These are phyloP conservation scores for Eleutherodactylus coqui DNA, from an alignment of 2,797 vertebrate genomes.

Conservation along the genomic window DNA sequence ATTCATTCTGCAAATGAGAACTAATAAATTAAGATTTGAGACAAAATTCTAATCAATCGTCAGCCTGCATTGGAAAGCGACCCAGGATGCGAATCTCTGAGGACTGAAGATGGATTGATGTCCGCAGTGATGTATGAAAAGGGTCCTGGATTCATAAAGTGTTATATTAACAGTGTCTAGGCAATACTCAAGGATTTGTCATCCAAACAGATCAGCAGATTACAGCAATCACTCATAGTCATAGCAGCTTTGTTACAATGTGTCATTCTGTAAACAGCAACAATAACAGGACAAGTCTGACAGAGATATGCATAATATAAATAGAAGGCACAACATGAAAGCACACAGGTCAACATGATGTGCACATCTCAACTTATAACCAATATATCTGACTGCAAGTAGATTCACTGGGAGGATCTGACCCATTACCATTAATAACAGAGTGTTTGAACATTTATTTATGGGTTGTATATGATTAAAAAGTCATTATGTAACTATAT, in stretches of 20 bases:
- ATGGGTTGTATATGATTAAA: too few relatives aligned
- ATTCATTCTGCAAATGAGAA: conserved; percentile 53
- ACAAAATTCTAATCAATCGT: conserved; percentile 52
- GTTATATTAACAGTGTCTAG: conserved; percentile 26
- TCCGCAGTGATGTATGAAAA: conserved; percentile 33
- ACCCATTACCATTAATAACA: too few relatives aligned
- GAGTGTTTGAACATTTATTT: too few relatives aligned
- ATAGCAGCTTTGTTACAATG: background rate
- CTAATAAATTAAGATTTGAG: conserved; percentile 56
- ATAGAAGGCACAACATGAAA: background rate
- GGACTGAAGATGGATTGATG: conserved; percentile 5
- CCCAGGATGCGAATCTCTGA: conserved; percentile 17
- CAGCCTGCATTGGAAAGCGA: conserved; percentile 9
- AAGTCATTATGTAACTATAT: too few relatives aligned
- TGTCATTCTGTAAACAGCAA: conserved; percentile 21
- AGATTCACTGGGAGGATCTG: too few relatives aligned
- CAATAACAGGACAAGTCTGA: background rate
- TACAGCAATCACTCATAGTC: background rate
- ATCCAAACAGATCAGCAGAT: conserved; percentile 18
- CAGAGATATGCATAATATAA: background rate
- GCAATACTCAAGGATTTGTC: background rate
- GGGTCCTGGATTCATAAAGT: conserved; percentile 9
- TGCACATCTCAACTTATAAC: too few relatives aligned
- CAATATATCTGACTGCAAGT: too few relatives aligned
- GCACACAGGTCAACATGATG: background rate